phyloP scores from a whole-genome alignment of 2,888 invertebrate genomes.

The Standfussiana lucernea region DNA sequence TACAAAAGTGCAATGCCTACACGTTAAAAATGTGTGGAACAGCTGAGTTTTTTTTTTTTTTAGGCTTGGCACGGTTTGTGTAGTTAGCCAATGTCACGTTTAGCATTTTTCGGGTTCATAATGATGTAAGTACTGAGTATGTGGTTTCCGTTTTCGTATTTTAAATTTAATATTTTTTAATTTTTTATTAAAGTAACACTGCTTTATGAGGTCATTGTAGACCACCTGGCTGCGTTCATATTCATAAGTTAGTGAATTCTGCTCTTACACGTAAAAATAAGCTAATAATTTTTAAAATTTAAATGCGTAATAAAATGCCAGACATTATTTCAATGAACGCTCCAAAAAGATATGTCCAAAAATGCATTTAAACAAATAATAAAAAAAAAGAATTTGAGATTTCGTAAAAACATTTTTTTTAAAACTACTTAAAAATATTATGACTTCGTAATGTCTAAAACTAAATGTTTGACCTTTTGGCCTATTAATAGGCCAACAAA shows the following conservation, averaged over 20 bases:
- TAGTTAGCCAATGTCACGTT: too few species aligned
- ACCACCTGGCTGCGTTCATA: not conserved
- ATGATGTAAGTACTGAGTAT: too few species aligned
- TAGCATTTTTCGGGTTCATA: too few species aligned
- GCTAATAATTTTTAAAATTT: not conserved
- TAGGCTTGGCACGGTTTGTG: too few species aligned
- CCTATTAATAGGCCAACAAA: not conserved
- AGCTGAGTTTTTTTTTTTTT: too few species aligned
- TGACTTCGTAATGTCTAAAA: constrained; percentile 39
- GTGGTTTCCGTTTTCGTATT: too few species aligned
- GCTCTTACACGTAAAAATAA: not conserved
- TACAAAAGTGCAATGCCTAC: too few species aligned
- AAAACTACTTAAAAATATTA: constrained; percentile 39
- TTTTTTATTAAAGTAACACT: too few species aligned
- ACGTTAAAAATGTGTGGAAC: too few species aligned
- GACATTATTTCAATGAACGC: constrained; percentile 32
- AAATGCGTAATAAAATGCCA: constrained; percentile 53
- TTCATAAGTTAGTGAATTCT: not conserved
- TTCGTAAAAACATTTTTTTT: constrained; percentile 26
- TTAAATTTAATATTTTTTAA: too few species aligned
- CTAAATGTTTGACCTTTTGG: not conserved
- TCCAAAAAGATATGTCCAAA: constrained; percentile 15
- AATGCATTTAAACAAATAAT: not conserved
- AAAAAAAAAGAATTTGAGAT: constrained; percentile 34
- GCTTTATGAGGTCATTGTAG: too few species aligned